These are phyloP conservation scores for Calliopum simillimum DNA, from an alignment of 2,888 invertebrate species.

Conservation along the genomic window DNA sequence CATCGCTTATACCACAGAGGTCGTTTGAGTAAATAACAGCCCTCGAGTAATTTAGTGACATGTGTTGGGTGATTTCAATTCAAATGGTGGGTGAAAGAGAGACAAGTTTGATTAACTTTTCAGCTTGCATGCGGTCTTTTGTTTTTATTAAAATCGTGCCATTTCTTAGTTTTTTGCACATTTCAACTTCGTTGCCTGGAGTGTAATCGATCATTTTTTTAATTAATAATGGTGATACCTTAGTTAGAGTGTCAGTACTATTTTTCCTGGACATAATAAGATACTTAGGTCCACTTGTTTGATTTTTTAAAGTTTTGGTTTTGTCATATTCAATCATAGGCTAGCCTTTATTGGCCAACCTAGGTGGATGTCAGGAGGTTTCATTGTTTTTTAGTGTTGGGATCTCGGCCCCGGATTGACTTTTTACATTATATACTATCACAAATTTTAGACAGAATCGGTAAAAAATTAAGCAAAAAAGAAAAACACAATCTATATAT, in stretches of 20 bases:
- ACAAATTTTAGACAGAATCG: no score
- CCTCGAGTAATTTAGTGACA: conserved; percentile 25
- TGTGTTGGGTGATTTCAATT: conserved; percentile 29
- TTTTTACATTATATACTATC: no score
- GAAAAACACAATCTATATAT: no score
- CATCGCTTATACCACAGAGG: conserved; percentile 31
- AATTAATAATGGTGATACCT: conserved; percentile 26
- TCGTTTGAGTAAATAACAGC: conserved; percentile 34
- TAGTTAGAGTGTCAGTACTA: conserved; percentile 2
- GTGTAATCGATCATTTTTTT: conserved; percentile 31
- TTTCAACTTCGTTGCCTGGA: conserved; percentile 23
- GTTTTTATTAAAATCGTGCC: conserved; percentile 33
- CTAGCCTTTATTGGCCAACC: no score
- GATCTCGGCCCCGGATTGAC: no score
- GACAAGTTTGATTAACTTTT: conserved; percentile 22
- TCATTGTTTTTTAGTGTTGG: no score
- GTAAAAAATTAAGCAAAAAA: no score
- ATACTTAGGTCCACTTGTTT: conserved; percentile 13
- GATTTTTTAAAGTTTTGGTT: not conserved
- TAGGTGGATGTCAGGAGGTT: no score
- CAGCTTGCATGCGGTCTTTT: conserved; percentile 26
- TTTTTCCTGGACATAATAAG: conserved; percentile 20
- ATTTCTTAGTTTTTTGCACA: conserved; percentile 29
- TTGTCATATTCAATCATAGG: conserved; percentile 11
- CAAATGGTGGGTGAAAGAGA: conserved; percentile 24